Base-by-base conservation (phyloP, 92 coral and sea anemone genomes). In the Porites divaricata region DNA sequence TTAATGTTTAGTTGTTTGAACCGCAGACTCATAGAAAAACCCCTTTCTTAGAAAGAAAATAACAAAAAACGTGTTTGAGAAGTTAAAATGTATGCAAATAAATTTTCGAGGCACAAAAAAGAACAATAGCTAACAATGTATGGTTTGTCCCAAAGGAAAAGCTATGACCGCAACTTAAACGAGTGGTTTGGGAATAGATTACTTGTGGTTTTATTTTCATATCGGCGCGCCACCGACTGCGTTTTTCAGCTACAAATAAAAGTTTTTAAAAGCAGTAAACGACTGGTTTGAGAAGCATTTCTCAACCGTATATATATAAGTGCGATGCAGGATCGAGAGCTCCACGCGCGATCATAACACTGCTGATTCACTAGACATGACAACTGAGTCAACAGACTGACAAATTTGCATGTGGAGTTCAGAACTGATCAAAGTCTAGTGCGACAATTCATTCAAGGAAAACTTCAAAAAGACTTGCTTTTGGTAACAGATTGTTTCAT, bases 71-170 rank as follows among this genome's bases (percentile, higher is more conserved):
- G 5, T 35, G 45, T 35, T 35, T 35, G 5, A 35, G 45, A 35
- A 35, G 45, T 35, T 35, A 35, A 35, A 35, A 23, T 78, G 63
- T 79, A 79, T 79, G 84, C 63, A 79, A 79, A 79, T 79, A 67
- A 9, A 17, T 65, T 64, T 67, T 16, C 83, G 26, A 51, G 53
- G 52, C 63, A 67, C 15, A 63, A 70, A 20, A 45, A n/a, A 63
- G 14, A 62, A 13, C 45, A n/a, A n/a, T n/a, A n/a, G n/a, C n/a
- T n/a, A n/a, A n/a, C n/a, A 78, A 78, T 64, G 48, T 78, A 35
- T 64, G 72, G 63, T 78, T 49, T 78, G 83, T 78, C 72, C 64
- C 50, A 45, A 70, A 8, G 49, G 63, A 21, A 35, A 35, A 2
- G 13, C 6, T 50, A 64, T 15, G 10, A 54, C 65, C 73, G 51